A percentile compares a stretch with the other conserved stretches of the same genome.
These are phyloP conservation scores for Eutolmus rufibarbis DNA, from an alignment of 2,888 invertebrate species.

Conservation along the genomic window DNA sequence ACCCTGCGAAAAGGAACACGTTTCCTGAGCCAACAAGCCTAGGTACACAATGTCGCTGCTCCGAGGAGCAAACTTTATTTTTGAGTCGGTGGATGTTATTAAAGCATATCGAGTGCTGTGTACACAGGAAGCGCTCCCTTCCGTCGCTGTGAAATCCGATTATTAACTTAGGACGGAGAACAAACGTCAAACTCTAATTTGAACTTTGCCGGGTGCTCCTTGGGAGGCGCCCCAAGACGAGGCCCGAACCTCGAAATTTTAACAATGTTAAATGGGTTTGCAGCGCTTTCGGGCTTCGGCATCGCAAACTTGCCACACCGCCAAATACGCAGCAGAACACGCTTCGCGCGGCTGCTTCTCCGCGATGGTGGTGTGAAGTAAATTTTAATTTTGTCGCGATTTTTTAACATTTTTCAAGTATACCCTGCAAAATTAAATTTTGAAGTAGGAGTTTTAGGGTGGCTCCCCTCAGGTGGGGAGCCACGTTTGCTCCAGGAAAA, in stretches of 20 bases:
- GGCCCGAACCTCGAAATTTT: neutral
- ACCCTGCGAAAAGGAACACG: neutral
- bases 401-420: neutral
- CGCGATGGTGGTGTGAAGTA: neutral
- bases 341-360: neutral
- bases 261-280: neutral
- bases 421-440: neutral
- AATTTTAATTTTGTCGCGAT: neutral
- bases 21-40: neutral
- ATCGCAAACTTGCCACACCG: neutral
- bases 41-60: neutral
- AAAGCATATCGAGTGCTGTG: slow-evolving; percentile 16
- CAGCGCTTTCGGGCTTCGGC: neutral
- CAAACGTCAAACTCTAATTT: slow-evolving; percentile 18
- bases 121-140: slow-evolving; percentile 20
- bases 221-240: neutral
- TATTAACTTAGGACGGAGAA: slow-evolving; percentile 24
- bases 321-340: neutral
- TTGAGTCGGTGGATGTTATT: neutral
- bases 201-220: neutral
- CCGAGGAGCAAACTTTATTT: neutral
- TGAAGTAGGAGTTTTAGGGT: neutral
- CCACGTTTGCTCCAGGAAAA: neutral
- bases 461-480: neutral
- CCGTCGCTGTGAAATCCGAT: slow-evolving; percentile 8